A percentile compares a stretch with the other conserved stretches of the same genome.
Evolutionary conservation across 2,888 invertebrate species (phyloP).

Genomic region (Drosophila seclusa): DNA sequence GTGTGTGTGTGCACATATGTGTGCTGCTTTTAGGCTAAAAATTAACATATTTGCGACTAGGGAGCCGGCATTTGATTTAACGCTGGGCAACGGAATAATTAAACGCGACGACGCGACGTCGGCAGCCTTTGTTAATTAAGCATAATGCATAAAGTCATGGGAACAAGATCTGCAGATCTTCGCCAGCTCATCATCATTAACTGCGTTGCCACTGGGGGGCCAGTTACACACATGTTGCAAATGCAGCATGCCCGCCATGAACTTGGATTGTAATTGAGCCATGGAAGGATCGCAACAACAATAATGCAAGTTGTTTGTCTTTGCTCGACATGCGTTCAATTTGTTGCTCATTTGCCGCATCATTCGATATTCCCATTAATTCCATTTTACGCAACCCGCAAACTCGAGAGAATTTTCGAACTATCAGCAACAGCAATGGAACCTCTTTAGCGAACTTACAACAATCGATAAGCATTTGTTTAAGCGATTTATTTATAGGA

Average conservation of each 20-base stretch:
- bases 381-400: slow-evolving; percentile 38
- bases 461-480: slow-evolving; percentile 53
- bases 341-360: slow-evolving; percentile 75
- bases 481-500: slow-evolving; percentile 62
- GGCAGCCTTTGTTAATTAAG: slow-evolving; percentile 77
- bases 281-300: slow-evolving; percentile 45
- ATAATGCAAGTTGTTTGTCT: slow-evolving; percentile 57
- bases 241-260: slow-evolving; percentile 72
- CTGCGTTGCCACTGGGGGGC: slow-evolving; percentile 35
- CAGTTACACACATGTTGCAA: slow-evolving; percentile 65
- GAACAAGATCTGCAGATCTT: slow-evolving; percentile 59
- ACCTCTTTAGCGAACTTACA: slow-evolving; percentile 27
- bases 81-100: slow-evolving; percentile 59
- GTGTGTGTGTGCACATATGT: slow-evolving; percentile 3
- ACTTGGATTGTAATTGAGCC: slow-evolving; percentile 70
- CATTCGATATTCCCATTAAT: slow-evolving; percentile 68
- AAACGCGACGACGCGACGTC: slow-evolving; percentile 60
- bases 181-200: slow-evolving; percentile 56
- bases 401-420: slow-evolving; percentile 45
- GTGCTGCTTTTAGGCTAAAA: slow-evolving; percentile 39
- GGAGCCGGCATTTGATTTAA: slow-evolving; percentile 66
- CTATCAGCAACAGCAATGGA: slow-evolving; percentile 7
- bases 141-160: slow-evolving; percentile 74
- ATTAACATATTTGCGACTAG: slow-evolving; percentile 69
- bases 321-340: slow-evolving; percentile 47